Evolutionary conservation across 2,797 vertebrate genomes (phyloP), one percentile per base, ranked within the genome.

Genomic region (Neosilurus hyrtlii): DNA sequence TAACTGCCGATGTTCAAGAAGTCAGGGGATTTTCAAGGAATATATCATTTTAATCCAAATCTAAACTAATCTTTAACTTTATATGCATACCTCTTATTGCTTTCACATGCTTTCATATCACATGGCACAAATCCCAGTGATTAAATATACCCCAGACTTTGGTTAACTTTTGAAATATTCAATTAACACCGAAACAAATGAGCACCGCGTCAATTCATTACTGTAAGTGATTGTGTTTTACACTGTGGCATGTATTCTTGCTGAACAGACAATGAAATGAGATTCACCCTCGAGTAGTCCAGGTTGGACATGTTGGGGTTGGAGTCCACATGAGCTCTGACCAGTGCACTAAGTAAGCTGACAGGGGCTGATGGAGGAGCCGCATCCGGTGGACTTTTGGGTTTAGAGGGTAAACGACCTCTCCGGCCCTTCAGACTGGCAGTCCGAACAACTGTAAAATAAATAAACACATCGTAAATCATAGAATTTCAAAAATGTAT

Each of bases 291-390:
- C 90, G 97, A 98, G 93, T 99, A 99, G 93, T 99, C 97, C 94
- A 99, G 93, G 91, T 95, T 96, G 92, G 96, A 98, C 96, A 98
- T 97, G 91, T 97, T 96, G 88, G 98, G 97, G 93, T 99, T 99
- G 93, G 97, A 99, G 95, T 99, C 97, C 92, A 99, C 97, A 92
- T 99, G 98, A 91, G 97, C 96, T 95, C 97, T 93, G 91, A 99
- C 97, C 67, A 99, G 96, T 79, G 98, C 96, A 94, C 96, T 98
- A 92, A 98, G 98, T 93, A 99, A 95, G 94, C 97, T 99, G 94
- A 98, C 96, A 84, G 97, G 97, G 85, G 97, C 97, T 79, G 97
- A 98, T 73, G 97, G 97, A 84, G 97, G 96, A 81, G 97, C 96
- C 85, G 97, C 96, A 88, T 99, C 97, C 94, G 98, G 97, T 86